These are phyloP conservation scores for Agonopterix heracliana DNA, from an alignment of 2,888 invertebrate genomes.

Conservation along the genomic window DNA sequence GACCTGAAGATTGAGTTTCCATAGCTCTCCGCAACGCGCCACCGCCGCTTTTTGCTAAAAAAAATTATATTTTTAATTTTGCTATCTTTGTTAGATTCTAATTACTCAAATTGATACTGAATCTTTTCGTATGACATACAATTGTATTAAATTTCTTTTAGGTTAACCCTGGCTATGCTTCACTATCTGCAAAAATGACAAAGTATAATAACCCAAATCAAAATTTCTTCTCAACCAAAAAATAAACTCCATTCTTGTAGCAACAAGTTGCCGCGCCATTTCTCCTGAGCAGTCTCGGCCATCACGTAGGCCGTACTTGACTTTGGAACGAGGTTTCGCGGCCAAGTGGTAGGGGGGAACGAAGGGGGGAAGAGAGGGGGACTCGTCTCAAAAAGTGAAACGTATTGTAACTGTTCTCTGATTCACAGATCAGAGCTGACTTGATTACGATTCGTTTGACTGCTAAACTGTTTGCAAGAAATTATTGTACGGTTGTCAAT, in stretches of 20 bases:
- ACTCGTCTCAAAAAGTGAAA: constrained; percentile 67
- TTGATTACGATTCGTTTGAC: constrained; percentile 19
- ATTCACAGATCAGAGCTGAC: constrained; percentile 20
- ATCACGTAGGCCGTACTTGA: constrained; percentile 36
- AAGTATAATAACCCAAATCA: no score
- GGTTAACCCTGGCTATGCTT: no score
- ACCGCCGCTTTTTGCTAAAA: no score
- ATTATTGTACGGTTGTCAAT: constrained; percentile 1
- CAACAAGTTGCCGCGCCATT: not conserved
- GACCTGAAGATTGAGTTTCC: no score
- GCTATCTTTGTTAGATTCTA: no score
- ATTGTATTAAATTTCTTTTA: no score
- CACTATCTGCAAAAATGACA: no score
- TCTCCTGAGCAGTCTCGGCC: not conserved
- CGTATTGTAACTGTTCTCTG: constrained; percentile 49
- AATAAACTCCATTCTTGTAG: not conserved
- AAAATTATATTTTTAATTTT: no score
- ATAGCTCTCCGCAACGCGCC: no score
- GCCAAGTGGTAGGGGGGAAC: constrained; percentile 30
- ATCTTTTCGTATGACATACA: no score
- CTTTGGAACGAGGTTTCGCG: constrained; percentile 63
- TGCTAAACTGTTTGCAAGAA: not conserved
- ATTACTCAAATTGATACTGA: no score
- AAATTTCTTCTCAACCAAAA: no score
- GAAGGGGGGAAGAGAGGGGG: constrained; percentile 21